Conservation (phyloP, 2,888 invertebrate species). For the Dexiosoma caninum region DNA sequence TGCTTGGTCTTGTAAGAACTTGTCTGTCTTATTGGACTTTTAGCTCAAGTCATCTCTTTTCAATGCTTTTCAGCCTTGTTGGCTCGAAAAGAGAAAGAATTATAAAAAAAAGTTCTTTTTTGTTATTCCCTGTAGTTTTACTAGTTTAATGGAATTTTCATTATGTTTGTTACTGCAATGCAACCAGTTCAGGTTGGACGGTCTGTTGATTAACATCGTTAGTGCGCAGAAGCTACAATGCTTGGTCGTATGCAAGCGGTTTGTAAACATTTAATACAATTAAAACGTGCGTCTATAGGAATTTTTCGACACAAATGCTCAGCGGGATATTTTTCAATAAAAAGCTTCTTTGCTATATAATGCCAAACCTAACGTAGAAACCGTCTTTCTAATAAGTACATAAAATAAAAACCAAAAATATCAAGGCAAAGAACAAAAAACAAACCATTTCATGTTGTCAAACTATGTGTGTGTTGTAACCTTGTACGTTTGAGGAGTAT, state of each 20-base stretch:
- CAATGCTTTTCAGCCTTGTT: not conserved
- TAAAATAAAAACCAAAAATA: no score
- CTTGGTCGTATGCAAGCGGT: not conserved
- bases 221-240: conserved; percentile 60
- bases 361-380: not conserved
- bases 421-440: not conserved
- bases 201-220: conserved; percentile 76
- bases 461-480: conserved; percentile 56
- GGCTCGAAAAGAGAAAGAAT: not conserved
- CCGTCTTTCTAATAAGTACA: not conserved
- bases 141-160: conserved; percentile 48
- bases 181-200: conserved; percentile 77
- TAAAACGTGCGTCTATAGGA: conserved; percentile 54
- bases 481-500: conserved; percentile 55
- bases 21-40: not conserved
- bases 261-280: conserved; percentile 1
- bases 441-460: conserved; percentile 25
- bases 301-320: conserved; percentile 37
- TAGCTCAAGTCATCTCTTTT: no score
- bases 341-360: conserved; percentile 7
- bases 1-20: conserved; percentile 32
- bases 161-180: conserved; percentile 42
- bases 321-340: conserved; percentile 23
- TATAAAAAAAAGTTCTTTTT: not conserved
- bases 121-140: conserved; percentile 1